Evolutionary conservation across 2,888 invertebrate species (phyloP).

Genomic region (Perizoma affinitatum): DNA sequence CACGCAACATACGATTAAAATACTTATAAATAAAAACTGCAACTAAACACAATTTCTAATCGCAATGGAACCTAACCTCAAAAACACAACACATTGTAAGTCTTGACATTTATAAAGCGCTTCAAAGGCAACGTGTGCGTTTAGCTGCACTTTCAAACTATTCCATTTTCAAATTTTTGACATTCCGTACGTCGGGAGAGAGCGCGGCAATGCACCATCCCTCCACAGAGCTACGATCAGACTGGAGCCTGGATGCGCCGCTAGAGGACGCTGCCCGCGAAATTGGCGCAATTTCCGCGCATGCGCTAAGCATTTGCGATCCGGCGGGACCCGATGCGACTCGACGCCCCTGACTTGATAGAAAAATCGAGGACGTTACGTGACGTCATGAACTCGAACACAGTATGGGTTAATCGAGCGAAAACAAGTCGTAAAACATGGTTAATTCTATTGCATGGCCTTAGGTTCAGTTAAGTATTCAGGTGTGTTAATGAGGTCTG

Average conservation of each 20-base stretch:
- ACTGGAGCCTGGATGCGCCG: slow-evolving; percentile 74
- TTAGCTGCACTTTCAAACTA: slow-evolving; percentile 64
- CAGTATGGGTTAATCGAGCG: slow-evolving; percentile 78
- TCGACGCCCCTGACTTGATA: slow-evolving; percentile 76
- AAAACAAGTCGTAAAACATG: slow-evolving; percentile 63
- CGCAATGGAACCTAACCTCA: slow-evolving; percentile 51
- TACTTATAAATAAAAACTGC: slow-evolving; percentile 34
- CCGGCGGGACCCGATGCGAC: slow-evolving; percentile 74
- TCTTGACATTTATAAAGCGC: slow-evolving; percentile 37
- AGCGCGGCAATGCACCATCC: slow-evolving; percentile 72
- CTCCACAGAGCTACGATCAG: slow-evolving; percentile 60
- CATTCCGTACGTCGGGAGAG: slow-evolving; percentile 63
- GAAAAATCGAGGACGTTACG: slow-evolving; percentile 80
- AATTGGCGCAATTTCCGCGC: slow-evolving; percentile 82
- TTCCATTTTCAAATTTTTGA: slow-evolving; percentile 73
- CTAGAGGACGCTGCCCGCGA: slow-evolving; percentile 77
- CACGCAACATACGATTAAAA: slow-evolving; percentile 44
- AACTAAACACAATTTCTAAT: slow-evolving; percentile 37
- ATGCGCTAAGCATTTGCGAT: slow-evolving; percentile 71
- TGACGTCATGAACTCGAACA: slow-evolving; percentile 77
- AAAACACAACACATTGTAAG: slow-evolving; percentile 55
- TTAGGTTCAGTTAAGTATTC: slow-evolving; percentile 11
- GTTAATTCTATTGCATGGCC: slow-evolving; percentile 39
- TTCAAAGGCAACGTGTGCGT: slow-evolving; percentile 44
- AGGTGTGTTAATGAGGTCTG: slow-evolving; percentile 11